Evolutionary conservation across 2,888 invertebrate genomes (phyloP).

Genomic region (Tyria jacobaeae): DNA sequence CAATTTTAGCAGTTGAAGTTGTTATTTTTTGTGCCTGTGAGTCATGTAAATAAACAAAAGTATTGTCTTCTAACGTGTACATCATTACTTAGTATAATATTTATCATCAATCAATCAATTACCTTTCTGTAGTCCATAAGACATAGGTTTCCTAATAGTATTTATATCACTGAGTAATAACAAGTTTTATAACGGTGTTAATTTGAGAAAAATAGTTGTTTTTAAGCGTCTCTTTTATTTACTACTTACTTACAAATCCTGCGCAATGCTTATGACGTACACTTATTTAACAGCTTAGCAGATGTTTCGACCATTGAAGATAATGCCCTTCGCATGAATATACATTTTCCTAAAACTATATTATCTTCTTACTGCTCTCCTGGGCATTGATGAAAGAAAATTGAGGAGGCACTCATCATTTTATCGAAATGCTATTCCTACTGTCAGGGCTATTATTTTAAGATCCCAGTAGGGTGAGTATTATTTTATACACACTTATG

Average conservation of each 20-base stretch:
- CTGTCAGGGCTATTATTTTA: background rate
- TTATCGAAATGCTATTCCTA: background rate
- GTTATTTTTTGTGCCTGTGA: too few species aligned
- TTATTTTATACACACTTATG: too few species aligned
- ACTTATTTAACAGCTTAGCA: slow-evolving; percentile 12
- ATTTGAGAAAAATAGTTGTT: too few species aligned
- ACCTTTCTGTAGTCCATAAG: too few species aligned
- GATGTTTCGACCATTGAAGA: slow-evolving; percentile 19
- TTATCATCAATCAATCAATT: too few species aligned
- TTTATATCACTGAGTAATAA: too few species aligned
- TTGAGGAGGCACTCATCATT: background rate
- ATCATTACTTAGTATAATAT: too few species aligned
- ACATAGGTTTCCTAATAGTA: too few species aligned
- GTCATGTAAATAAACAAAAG: too few species aligned
- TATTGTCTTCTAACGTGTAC: too few species aligned
- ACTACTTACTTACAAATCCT: background rate
- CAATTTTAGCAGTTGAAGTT: too few species aligned
- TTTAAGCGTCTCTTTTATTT: background rate
- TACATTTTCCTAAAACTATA: slow-evolving; percentile 18
- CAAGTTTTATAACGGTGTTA: too few species aligned
- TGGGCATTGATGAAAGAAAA: slow-evolving; percentile 16
- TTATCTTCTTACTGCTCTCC: slow-evolving; percentile 17
- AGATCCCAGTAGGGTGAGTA: background rate
- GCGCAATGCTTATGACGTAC: background rate
- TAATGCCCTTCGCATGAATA: slow-evolving; percentile 14